Evolutionary conservation across 2,888 invertebrate species (phyloP).

Genomic region (Ypsolopha scabrella): DNA sequence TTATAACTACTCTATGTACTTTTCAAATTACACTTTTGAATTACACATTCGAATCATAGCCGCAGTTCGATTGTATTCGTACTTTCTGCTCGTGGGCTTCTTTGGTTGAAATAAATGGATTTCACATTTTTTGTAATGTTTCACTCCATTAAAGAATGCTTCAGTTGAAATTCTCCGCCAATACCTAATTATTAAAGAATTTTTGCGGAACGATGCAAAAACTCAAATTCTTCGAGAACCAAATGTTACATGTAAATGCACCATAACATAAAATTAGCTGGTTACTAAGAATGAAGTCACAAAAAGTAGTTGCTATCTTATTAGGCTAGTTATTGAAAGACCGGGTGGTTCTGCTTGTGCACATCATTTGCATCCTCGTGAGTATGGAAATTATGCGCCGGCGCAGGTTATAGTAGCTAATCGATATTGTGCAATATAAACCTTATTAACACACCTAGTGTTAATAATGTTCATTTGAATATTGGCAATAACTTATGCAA

Average conservation of each 20-base stretch:
- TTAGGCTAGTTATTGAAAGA: slow-evolving; percentile 1
- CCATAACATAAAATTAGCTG: neutral
- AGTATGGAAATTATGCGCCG: slow-evolving; percentile 3
- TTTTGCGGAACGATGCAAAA: neutral
- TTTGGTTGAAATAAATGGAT: too few species aligned
- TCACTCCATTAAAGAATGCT: too few species aligned
- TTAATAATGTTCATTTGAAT: slow-evolving; percentile 7
- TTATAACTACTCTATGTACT: too few species aligned
- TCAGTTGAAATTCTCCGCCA: too few species aligned
- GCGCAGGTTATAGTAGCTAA: neutral
- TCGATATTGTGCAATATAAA: slow-evolving; percentile 5
- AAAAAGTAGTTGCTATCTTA: slow-evolving; percentile 1
- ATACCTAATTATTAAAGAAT: too few species aligned
- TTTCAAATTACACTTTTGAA: too few species aligned
- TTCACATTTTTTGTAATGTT: too few species aligned
- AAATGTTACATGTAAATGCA: neutral
- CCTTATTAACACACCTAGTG: slow-evolving; percentile 5
- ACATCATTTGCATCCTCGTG: slow-evolving; percentile 1
- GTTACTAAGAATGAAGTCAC: neutral
- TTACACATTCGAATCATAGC: too few species aligned
- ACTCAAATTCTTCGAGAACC: neutral
- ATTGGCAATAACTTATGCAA: slow-evolving; percentile 1
- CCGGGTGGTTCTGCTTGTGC: slow-evolving; percentile 5
- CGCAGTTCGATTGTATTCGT: too few species aligned
- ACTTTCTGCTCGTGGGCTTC: too few species aligned